phyloP scores from a whole-genome alignment of 2,797 vertebrate species.

The Cheirogaleus major region DNA sequence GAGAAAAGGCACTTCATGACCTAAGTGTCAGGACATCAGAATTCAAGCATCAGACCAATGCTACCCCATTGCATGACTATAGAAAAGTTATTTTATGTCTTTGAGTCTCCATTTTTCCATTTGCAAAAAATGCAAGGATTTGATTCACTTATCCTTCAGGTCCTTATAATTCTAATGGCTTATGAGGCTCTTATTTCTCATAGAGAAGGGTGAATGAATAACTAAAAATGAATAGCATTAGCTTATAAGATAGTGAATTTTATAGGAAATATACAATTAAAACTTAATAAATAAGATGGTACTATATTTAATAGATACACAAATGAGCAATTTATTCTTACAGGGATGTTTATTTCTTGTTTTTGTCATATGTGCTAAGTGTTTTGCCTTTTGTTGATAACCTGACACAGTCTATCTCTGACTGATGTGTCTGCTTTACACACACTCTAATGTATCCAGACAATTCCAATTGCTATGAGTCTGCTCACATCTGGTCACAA shows the following conservation, averaged over 20 bases:
- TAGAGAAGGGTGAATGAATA: neutral
- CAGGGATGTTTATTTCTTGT: neutral
- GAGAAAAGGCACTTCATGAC: neutral
- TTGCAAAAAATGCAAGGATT: neutral
- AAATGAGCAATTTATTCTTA: neutral
- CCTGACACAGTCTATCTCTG: neutral
- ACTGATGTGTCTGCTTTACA: conserved; percentile 42
- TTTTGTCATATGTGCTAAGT: conserved; percentile 35
- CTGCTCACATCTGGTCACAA: conserved; percentile 38
- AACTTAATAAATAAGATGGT: neutral
- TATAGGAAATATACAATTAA: neutral
- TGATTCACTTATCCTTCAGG: neutral
- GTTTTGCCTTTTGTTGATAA: neutral
- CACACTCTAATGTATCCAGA: conserved; percentile 23
- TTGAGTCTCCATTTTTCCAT: neutral
- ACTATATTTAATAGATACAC: neutral
- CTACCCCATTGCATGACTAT: neutral
- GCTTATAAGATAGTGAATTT: neutral
- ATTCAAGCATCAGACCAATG: neutral
- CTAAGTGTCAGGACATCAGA: neutral
- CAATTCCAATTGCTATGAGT: conserved; percentile 27
- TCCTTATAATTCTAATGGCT: neutral
- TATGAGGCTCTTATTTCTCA: neutral
- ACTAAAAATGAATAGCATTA: conserved; percentile 12
- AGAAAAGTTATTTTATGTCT: neutral